These are phyloP conservation scores for Eretmocerus hayati DNA, from an alignment of 2,888 invertebrate genomes.

Conservation along the genomic window DNA sequence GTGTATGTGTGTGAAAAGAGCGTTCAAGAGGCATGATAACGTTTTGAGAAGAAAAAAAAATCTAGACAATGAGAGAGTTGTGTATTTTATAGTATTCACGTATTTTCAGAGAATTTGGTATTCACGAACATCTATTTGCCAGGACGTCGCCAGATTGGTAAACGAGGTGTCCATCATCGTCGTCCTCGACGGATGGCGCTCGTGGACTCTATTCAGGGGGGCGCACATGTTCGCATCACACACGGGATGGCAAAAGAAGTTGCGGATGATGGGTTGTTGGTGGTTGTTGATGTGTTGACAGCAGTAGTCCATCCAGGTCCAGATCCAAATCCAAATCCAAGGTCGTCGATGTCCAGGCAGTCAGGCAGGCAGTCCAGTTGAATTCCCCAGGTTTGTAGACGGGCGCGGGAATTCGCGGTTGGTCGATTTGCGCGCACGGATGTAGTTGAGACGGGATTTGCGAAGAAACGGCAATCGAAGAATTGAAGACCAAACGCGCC, in stretches of 20 bases:
- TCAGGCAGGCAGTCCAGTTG: background rate
- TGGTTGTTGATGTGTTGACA: slow-evolving; percentile 3
- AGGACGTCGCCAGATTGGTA: slow-evolving; percentile 98
- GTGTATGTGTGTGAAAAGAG: background rate
- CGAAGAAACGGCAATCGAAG: slow-evolving; percentile 11
- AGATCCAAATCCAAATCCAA: slow-evolving; percentile 20
- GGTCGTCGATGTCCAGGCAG: slow-evolving; percentile 41
- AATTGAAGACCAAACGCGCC: slow-evolving; percentile 17
- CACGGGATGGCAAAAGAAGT: slow-evolving; percentile 6
- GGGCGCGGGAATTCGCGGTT: no score
- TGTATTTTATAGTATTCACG: no score
- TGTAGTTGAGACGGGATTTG: slow-evolving; percentile 17
- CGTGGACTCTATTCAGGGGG: slow-evolving; percentile 65
- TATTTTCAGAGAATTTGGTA: slow-evolving; percentile 27
- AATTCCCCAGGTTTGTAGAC: slow-evolving; percentile 29
- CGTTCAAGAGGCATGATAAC: no score
- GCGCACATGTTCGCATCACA: slow-evolving; percentile 16
- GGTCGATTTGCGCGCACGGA: no score
- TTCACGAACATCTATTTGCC: slow-evolving; percentile 92
- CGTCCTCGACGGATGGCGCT: slow-evolving; percentile 94
- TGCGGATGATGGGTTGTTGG: slow-evolving; percentile 3
- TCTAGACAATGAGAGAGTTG: slow-evolving; percentile 47
- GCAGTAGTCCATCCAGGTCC: background rate
- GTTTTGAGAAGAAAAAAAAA: slow-evolving; percentile 15
- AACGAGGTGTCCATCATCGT: slow-evolving; percentile 99